Percentiles rank a stretch among this genome's conserved stretches.
phyloP scores from a whole-genome alignment of 2,888 invertebrate genomes.

The Brachycybe producta region DNA sequence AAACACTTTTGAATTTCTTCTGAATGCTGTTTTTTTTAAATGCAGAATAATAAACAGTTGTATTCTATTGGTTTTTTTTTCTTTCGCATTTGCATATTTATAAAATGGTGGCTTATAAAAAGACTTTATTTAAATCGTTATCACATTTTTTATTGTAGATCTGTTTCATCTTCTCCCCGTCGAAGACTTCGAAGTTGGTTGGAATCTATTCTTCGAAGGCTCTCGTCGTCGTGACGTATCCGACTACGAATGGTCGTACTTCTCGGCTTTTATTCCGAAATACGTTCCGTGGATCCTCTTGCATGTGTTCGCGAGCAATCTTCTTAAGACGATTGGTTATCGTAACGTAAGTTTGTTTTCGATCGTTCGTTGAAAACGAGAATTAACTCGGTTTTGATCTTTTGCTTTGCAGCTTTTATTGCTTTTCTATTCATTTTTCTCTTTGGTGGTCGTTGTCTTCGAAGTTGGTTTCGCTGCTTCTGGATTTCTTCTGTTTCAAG shows the following conservation, averaged over 20 bases:
- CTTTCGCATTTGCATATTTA: no score
- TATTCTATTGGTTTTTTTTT: no score
- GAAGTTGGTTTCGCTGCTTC: constrained; percentile 2
- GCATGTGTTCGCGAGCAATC: not conserved
- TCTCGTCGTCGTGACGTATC: constrained; percentile 10
- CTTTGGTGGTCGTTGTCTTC: not conserved
- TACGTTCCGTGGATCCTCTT: constrained; percentile 5
- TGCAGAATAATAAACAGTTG: no score
- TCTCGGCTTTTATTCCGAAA: not conserved
- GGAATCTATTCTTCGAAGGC: not conserved
- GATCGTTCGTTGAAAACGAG: no score
- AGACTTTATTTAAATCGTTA: no score
- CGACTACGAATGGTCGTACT: constrained; percentile 15
- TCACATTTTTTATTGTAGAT: not conserved
- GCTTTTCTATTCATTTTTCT: constrained; percentile 1
- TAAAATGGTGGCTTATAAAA: no score
- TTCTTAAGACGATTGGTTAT: no score
- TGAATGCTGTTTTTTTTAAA: no score
- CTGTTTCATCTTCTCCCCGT: not conserved
- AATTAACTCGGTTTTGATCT: not conserved
- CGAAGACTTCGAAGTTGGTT: constrained; percentile 4
- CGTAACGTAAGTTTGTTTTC: no score
- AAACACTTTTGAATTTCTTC: no score
- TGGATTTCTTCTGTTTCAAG: constrained; percentile 10
- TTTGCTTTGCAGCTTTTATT: not conserved